These are phyloP conservation scores for Hemiscyllium ocellatum DNA, from an alignment of 2,113 vertebrate species.

Conservation along the genomic window DNA sequence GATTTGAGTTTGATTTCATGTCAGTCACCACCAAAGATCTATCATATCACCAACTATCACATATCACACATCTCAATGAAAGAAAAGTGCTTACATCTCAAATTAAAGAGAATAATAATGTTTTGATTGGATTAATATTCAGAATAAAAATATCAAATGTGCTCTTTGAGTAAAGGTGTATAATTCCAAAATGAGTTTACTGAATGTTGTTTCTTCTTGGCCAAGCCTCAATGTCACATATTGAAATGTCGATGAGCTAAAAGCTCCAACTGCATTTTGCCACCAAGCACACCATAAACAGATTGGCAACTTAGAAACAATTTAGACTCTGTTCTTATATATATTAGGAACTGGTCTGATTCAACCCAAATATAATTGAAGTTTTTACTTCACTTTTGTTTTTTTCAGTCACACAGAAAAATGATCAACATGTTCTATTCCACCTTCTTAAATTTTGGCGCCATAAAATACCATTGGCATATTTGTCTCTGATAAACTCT, in stretches of 20 bases:
- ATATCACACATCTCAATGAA: background rate
- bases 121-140: background rate
- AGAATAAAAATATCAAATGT: background rate
- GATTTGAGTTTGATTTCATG: conserved; percentile 1
- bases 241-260: background rate
- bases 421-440: background rate
- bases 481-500: background rate
- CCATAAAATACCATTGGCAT: background rate
- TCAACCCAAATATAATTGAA: background rate
- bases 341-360: background rate
- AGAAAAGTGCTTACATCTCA: background rate
- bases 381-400: background rate
- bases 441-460: background rate
- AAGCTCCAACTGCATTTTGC: background rate
- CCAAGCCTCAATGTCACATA: background rate
- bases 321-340: background rate
- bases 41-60: background rate
- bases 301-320: background rate
- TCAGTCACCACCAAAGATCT: background rate
- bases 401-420: background rate
- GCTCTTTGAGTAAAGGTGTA: background rate
- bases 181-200: background rate
- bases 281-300: background rate
- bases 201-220: background rate
- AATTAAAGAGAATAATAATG: background rate